phyloP scores from a whole-genome alignment of 2,888 invertebrate genomes.

The Cheilosia grossa region DNA sequence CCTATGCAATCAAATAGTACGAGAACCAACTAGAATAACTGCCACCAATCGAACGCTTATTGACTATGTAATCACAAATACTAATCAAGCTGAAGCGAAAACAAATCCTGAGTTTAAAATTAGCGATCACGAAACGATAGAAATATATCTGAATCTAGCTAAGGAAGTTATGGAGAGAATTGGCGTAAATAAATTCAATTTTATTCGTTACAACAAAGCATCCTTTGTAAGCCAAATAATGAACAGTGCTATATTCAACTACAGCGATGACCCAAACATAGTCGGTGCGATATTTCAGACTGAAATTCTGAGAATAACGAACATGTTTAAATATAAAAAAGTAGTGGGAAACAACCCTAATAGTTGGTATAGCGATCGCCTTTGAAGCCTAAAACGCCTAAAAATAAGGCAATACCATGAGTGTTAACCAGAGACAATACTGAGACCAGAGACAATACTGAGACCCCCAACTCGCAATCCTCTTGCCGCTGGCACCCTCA shows the following conservation, averaged over 20 bases:
- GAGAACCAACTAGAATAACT: too few species aligned
- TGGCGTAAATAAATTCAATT: background rate
- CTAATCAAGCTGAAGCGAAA: background rate
- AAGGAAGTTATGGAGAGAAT: background rate
- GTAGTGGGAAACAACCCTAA: background rate
- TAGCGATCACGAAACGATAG: background rate
- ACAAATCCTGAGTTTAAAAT: background rate
- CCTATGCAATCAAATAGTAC: too few species aligned
- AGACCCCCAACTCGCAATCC: too few species aligned
- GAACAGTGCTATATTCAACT: background rate
- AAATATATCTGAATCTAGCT: background rate
- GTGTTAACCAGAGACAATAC: too few species aligned
- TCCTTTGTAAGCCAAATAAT: background rate
- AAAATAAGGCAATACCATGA: background rate
- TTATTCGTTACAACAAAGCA: background rate
- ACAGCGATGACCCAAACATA: background rate
- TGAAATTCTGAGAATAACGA: constrained; percentile 1
- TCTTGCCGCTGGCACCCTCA: too few species aligned
- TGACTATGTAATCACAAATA: too few species aligned
- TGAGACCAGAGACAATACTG: too few species aligned
- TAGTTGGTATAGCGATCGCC: background rate
- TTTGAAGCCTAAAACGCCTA: background rate
- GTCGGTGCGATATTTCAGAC: background rate
- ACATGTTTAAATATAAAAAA: background rate
- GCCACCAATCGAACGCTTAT: too few species aligned